Percentiles rank a stretch among this genome's conserved stretches.
These are phyloP conservation scores for Microtus obscurus DNA, from an alignment of 2,797 vertebrate species.

Conservation along the genomic window DNA sequence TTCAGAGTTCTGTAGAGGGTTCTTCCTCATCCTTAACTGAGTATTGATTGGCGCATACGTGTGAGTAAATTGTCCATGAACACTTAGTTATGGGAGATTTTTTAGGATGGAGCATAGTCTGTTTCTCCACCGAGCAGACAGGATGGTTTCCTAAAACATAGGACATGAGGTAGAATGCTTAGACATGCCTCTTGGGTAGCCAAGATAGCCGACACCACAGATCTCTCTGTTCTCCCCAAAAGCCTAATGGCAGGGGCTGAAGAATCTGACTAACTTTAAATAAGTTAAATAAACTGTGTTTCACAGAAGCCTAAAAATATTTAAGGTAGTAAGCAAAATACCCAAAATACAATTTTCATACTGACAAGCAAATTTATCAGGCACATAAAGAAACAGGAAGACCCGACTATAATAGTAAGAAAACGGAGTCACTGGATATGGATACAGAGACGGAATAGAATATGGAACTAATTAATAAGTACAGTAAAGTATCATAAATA, in stretches of 20 bases:
- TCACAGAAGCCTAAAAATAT: background rate
- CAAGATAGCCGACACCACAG: background rate
- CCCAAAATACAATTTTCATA: background rate
- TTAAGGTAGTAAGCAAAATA: slow-evolving; percentile 11
- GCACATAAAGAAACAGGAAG: slow-evolving; percentile 33
- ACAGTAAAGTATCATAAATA: background rate
- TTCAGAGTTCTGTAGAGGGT: background rate
- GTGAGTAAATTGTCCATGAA: background rate
- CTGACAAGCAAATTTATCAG: slow-evolving; percentile 8
- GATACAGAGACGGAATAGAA: background rate
- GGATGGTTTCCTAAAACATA: background rate
- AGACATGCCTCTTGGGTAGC: background rate
- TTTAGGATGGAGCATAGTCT: background rate
- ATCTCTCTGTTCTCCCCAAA: background rate
- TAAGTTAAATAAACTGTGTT: background rate
- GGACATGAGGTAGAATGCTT: background rate
- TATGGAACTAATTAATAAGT: slow-evolving; percentile 1
- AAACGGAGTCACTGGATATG: background rate
- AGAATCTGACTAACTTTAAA: slow-evolving; percentile 14
- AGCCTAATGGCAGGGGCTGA: background rate
- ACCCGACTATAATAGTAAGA: slow-evolving; percentile 13
- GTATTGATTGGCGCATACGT: background rate
- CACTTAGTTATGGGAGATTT: background rate
- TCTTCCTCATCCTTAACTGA: slow-evolving; percentile 17
- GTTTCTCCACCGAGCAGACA: background rate